phyloP scores from a whole-genome alignment of 2,888 invertebrate species.

The Volucella zonaria region DNA sequence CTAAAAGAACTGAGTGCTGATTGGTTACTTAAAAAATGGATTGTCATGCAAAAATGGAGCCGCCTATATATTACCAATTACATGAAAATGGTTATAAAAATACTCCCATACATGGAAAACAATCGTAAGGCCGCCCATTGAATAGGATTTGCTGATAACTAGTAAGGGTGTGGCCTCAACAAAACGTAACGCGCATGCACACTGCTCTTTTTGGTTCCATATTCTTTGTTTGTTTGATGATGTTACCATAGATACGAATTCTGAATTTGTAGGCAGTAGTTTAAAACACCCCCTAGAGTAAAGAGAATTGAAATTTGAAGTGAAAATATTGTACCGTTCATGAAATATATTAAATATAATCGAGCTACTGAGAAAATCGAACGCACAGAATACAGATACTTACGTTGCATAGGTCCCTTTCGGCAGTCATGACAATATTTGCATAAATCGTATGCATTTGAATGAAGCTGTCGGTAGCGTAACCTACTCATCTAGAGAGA shows the following conservation, averaged over 20 bases:
- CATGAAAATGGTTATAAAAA: slow-evolving; percentile 33
- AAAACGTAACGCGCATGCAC: slow-evolving; percentile 41
- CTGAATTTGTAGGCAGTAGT: slow-evolving; percentile 47
- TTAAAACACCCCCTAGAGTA: slow-evolving; percentile 51
- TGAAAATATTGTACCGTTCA: slow-evolving; percentile 57
- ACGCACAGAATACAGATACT: slow-evolving; percentile 25
- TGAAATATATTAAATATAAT: slow-evolving; percentile 60
- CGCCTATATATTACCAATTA: slow-evolving; percentile 42
- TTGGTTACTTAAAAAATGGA: slow-evolving; percentile 39
- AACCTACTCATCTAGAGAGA: slow-evolving; percentile 46
- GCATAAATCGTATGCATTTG: slow-evolving; percentile 60
- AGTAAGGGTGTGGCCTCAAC: slow-evolving; percentile 25
- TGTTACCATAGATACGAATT: slow-evolving; percentile 65
- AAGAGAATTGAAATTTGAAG: slow-evolving; percentile 57
- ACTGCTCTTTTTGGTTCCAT: slow-evolving; percentile 38
- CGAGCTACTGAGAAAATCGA: slow-evolving; percentile 37
- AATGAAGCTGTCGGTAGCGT: slow-evolving; percentile 54
- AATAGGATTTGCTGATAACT: slow-evolving; percentile 48
- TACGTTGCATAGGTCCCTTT: slow-evolving; percentile 33
- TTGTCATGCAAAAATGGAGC: slow-evolving; percentile 33
- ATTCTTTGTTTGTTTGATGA: slow-evolving; percentile 37
- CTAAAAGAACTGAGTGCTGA: slow-evolving; percentile 38
- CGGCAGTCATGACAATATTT: slow-evolving; percentile 54
- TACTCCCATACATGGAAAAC: slow-evolving; percentile 40
- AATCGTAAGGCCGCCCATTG: slow-evolving; percentile 20